Evolutionary conservation across 2,113 vertebrate species (phyloP).

Genomic region (Pseudonaja textilis): DNA sequence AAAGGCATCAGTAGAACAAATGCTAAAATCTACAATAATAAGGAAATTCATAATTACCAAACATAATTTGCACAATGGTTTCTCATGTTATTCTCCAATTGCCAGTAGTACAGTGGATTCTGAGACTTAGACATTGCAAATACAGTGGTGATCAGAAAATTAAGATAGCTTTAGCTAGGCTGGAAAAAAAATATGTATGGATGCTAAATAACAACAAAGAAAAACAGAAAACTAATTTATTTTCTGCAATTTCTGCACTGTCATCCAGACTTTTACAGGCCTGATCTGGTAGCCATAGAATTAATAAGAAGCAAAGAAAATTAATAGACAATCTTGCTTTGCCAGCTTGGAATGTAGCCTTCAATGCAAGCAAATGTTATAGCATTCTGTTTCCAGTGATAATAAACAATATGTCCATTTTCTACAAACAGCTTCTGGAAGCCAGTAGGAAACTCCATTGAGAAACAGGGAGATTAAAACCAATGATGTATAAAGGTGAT

Average conservation of each 20-base stretch:
- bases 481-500: neutral
- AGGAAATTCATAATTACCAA: neutral
- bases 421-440: neutral
- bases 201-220: neutral
- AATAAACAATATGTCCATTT: neutral
- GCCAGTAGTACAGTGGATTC: neutral
- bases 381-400: neutral
- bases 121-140: slow-evolving; percentile 1
- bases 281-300: neutral
- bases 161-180: neutral
- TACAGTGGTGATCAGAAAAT: neutral
- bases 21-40: slow-evolving; percentile 1
- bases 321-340: neutral
- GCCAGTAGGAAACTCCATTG: neutral
- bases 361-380: neutral
- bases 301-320: neutral
- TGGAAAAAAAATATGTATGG: neutral
- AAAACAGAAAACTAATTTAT: neutral
- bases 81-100: neutral
- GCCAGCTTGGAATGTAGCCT: neutral
- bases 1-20: neutral
- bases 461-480: neutral
- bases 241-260: neutral
- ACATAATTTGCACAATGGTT: neutral
- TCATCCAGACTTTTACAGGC: neutral